Percentiles rank a stretch among this genome's conserved stretches.
Conservation (phyloP, 64 coral and sea anemone genomes). For the Stichodactyla mertensii region DNA sequence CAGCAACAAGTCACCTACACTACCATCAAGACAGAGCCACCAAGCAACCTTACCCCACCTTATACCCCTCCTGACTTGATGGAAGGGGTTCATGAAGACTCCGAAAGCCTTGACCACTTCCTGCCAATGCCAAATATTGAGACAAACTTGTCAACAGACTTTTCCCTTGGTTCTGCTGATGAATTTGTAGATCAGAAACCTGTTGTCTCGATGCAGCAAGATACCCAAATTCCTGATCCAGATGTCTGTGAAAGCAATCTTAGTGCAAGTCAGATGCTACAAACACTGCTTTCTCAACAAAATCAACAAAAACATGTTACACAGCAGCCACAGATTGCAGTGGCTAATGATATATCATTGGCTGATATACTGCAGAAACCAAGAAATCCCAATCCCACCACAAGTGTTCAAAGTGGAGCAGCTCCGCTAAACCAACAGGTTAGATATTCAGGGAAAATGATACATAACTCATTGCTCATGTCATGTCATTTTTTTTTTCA, state of each 20-base stretch:
- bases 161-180: neutral
- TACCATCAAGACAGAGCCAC: constrained; percentile 38
- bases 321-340: neutral
- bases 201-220: neutral
- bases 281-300: constrained; percentile 41
- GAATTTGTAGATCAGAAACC: neutral
- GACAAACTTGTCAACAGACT: neutral
- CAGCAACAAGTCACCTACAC: neutral
- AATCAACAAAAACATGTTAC: constrained; percentile 13
- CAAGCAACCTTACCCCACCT: constrained; percentile 32
- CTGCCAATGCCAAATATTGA: neutral
- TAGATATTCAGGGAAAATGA: neutral
- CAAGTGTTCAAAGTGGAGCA: neutral
- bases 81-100: constrained; percentile 1
- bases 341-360: neutral
- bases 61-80: constrained; percentile 58
- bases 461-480: neutral
- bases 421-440: neutral
- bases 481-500: no score
- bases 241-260: neutral
- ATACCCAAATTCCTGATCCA: neutral
- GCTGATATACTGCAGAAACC: constrained; percentile 13
- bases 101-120: neutral
- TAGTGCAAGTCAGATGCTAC: constrained; percentile 36
- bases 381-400: neutral